Conservation (phyloP, 1,140 invertebrate genomes). For the Maniola jurtina region DNA sequence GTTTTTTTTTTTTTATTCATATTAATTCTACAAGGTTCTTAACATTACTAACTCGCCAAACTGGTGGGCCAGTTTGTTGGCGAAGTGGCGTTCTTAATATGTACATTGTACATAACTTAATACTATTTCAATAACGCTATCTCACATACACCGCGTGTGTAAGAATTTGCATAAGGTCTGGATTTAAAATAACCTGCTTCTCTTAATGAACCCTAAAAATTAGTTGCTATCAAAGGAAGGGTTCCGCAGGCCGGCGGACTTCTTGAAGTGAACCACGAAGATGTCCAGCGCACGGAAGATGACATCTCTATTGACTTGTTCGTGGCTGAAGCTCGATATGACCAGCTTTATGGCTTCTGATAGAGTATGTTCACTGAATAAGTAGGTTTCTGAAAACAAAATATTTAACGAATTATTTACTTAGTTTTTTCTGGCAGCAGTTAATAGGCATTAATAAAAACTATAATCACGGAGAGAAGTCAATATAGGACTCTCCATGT, state of each 20-base stretch:
- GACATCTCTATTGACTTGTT: slow-evolving; percentile 59
- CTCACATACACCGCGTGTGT: too few relatives aligned
- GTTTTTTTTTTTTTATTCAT: too few relatives aligned
- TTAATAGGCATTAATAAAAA: background rate
- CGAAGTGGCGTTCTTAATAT: too few relatives aligned
- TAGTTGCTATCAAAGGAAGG: slow-evolving; percentile 59
- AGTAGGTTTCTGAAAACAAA: slow-evolving; percentile 39
- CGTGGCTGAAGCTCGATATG: slow-evolving; percentile 56
- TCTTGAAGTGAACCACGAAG: slow-evolving; percentile 56
- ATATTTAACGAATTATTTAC: background rate
- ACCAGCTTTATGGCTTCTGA: slow-evolving; percentile 38
- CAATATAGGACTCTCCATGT: background rate
- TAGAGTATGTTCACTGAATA: slow-evolving; percentile 61
- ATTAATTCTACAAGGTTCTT: too few relatives aligned
- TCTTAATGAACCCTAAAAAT: too few relatives aligned
- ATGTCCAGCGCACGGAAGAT: slow-evolving; percentile 56
- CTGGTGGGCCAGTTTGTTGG: too few relatives aligned
- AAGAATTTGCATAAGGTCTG: too few relatives aligned
- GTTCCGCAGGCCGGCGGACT: slow-evolving; percentile 49
- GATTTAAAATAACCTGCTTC: too few relatives aligned
- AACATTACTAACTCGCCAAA: too few relatives aligned
- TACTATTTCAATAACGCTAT: too few relatives aligned
- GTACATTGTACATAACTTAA: too few relatives aligned
- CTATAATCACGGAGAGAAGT: background rate
- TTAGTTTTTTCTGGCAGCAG: too few relatives aligned